A percentile compares a stretch with the other conserved stretches of the same genome.
Evolutionary conservation across 64 coral and sea anemone species (phyloP).

Genomic region (Orbicella faveolata): DNA sequence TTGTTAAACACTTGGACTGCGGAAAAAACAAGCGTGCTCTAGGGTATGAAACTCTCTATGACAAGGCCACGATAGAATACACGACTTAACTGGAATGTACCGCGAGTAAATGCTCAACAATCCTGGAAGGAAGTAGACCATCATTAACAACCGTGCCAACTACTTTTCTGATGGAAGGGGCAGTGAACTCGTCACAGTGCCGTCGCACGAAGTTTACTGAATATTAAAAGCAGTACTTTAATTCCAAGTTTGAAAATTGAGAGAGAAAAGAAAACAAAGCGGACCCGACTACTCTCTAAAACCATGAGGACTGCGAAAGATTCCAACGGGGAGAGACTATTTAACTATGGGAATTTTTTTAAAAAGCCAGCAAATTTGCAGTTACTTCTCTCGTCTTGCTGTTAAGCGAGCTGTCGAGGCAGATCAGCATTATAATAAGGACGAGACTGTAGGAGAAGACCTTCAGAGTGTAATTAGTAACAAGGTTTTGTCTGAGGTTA

Average conservation of each 20-base stretch:
- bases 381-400: too few relatives aligned
- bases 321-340: conserved; percentile 13
- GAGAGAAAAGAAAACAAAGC: conserved; percentile 38
- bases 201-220: conserved; percentile 42
- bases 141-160: conserved; percentile 24
- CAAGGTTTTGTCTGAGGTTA: conserved; percentile 5
- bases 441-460: background rate
- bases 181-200: conserved; percentile 27
- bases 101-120: conserved; percentile 15
- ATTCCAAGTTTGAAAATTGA: conserved; percentile 14
- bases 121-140: conserved; percentile 30
- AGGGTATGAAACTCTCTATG: conserved; percentile 26
- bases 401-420: too few relatives aligned
- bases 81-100: conserved; percentile 16
- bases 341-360: too few relatives aligned
- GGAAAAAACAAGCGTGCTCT: conserved; percentile 15
- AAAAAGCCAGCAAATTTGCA: too few relatives aligned
- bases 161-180: conserved; percentile 31
- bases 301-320: conserved; percentile 27
- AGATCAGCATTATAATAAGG: background rate
- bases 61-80: background rate
- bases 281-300: conserved; percentile 7
- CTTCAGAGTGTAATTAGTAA: background rate
- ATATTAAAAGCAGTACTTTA: conserved; percentile 27
- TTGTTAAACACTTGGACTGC: conserved; percentile 39